A percentile compares a stretch with the other conserved stretches of the same genome.
Evolutionary conservation across 1,140 invertebrate genomes (phyloP).

Genomic region (Drosophila nigromelanica): DNA sequence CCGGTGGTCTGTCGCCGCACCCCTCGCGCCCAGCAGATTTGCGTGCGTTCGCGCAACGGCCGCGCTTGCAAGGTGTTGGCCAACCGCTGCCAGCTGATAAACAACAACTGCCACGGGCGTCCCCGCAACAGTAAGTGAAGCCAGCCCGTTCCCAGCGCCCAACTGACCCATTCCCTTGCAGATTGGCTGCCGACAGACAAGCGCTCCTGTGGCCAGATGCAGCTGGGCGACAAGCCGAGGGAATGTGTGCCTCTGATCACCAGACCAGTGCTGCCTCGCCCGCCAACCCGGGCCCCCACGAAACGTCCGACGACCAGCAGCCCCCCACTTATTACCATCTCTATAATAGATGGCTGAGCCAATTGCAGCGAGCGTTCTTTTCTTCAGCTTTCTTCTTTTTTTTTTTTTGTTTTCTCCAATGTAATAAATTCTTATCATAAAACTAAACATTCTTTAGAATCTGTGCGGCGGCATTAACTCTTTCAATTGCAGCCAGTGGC

Average conservation of each 20-base stretch:
- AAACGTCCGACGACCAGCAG: neutral
- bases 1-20: constrained; percentile 39
- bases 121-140: constrained; percentile 61
- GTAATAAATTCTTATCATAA: constrained; percentile 9
- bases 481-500: constrained; percentile 19
- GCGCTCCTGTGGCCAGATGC: constrained; percentile 42
- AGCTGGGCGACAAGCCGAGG: constrained; percentile 58
- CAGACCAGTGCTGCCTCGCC: neutral
- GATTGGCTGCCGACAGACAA: constrained; percentile 61
- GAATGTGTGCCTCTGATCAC: constrained; percentile 19
- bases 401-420: neutral
- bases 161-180: constrained; percentile 1
- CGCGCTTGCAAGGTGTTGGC: constrained; percentile 53
- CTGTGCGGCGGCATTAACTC: constrained; percentile 12
- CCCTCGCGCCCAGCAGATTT: constrained; percentile 39
- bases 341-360: neutral
- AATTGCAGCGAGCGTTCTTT: neutral
- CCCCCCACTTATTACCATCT: neutral
- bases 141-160: too few relatives aligned
- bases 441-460: constrained; percentile 8
- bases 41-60: constrained; percentile 44
- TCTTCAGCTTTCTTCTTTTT: neutral
- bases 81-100: constrained; percentile 59
- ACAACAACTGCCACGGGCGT: constrained; percentile 53
- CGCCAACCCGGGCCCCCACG: neutral